phyloP scores from a whole-genome alignment of 2,888 invertebrate genomes.

The Homarus gammarus region DNA sequence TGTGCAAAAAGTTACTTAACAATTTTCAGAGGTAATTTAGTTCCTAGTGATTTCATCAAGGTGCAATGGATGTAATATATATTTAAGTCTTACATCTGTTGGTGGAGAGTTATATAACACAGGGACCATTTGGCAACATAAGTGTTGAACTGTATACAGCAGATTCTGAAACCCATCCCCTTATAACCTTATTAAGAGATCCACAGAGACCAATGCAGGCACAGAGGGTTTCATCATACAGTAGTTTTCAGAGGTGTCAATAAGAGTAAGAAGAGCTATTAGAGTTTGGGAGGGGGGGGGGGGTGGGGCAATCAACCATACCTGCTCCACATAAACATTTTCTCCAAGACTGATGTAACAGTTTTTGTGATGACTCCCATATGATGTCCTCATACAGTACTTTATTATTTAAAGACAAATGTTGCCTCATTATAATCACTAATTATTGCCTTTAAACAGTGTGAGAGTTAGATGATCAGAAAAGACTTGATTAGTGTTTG shows the following conservation, averaged over 20 bases:
- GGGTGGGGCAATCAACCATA: neutral
- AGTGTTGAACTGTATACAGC: neutral
- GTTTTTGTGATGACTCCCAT: no score
- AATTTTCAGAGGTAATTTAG: neutral
- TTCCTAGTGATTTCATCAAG: slow-evolving; percentile 3
- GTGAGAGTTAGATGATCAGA: no score
- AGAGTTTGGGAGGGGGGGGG: no score
- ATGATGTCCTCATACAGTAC: no score
- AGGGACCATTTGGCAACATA: slow-evolving; percentile 6
- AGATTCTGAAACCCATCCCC: neutral
- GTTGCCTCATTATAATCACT: neutral
- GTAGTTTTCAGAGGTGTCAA: no score
- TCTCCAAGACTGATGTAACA: neutral
- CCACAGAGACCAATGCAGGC: neutral
- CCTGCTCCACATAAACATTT: neutral
- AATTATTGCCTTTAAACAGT: neutral
- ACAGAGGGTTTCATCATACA: neutral
- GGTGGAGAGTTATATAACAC: neutral
- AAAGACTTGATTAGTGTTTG: no score
- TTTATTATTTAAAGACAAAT: no score
- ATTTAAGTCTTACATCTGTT: neutral
- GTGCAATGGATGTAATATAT: neutral
- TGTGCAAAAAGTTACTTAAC: neutral
- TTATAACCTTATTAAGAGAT: neutral
- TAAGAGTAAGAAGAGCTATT: neutral